phyloP scores from a whole-genome alignment of 1,140 invertebrate species.

The Meloidogyne floridensis region DNA sequence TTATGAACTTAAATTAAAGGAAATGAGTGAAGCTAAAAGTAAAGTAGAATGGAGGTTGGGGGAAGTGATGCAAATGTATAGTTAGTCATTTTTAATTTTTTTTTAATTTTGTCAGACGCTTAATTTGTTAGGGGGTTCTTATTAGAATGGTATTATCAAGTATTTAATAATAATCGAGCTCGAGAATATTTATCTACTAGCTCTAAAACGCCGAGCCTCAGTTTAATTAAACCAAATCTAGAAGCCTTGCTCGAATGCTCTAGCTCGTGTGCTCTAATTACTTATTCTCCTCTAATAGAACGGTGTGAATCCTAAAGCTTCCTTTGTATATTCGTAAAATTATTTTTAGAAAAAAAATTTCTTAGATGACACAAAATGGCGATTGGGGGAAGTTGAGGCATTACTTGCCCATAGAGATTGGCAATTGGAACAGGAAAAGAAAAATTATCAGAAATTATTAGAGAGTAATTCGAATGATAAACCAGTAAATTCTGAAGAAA shows the following conservation, averaged over 20 bases:
- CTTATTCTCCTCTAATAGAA: too few relatives aligned
- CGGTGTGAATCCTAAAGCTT: too few relatives aligned
- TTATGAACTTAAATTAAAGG: slow-evolving; percentile 28
- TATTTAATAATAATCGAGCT: too few relatives aligned
- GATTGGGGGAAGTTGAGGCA: slow-evolving; percentile 38
- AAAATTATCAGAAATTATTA: slow-evolving; percentile 8
- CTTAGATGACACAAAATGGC: slow-evolving; percentile 26
- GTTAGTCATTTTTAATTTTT: background rate
- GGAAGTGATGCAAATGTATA: slow-evolving; percentile 34
- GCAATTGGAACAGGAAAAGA: slow-evolving; percentile 34
- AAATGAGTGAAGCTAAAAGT: slow-evolving; percentile 32
- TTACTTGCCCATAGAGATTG: slow-evolving; percentile 34
- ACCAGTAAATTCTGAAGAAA: slow-evolving; percentile 34
- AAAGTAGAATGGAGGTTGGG: slow-evolving; percentile 42
- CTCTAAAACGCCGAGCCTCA: too few relatives aligned
- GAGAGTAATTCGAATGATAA: background rate
- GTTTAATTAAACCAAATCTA: too few relatives aligned
- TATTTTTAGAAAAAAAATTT: too few relatives aligned
- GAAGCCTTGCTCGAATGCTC: too few relatives aligned
- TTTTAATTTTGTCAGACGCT: background rate
- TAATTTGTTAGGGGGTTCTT: too few relatives aligned
- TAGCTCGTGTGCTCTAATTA: too few relatives aligned
- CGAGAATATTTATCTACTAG: too few relatives aligned
- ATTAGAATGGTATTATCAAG: too few relatives aligned
- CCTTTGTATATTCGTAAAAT: too few relatives aligned